These are phyloP conservation scores for Chloebia gouldiae DNA, from an alignment of 2,113 vertebrate genomes.

Conservation along the genomic window DNA sequence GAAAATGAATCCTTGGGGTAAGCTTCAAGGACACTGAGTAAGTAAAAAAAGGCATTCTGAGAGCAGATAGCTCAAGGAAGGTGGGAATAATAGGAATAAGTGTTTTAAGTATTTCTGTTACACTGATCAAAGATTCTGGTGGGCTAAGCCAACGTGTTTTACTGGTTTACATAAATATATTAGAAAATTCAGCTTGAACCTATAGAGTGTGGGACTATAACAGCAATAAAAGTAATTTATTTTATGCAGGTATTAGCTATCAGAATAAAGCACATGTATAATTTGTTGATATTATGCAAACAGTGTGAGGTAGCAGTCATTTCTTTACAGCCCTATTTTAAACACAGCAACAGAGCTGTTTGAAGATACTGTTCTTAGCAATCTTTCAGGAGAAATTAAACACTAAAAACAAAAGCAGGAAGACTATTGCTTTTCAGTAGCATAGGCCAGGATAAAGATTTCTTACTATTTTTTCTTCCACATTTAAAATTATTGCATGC, in stretches of 20 bases:
- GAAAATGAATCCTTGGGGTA: constrained; percentile 39
- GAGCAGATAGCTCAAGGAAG: neutral
- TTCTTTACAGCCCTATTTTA: neutral
- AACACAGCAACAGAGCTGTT: neutral
- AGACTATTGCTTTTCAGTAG: neutral
- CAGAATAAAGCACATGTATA: neutral
- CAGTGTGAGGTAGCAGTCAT: neutral
- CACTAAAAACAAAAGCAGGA: neutral
- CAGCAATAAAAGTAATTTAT: neutral
- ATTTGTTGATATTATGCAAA: constrained; percentile 32
- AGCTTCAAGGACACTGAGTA: constrained; percentile 52
- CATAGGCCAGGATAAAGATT: neutral
- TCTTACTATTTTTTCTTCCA: neutral
- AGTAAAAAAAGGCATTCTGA: neutral
- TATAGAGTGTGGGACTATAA: neutral
- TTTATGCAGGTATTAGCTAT: neutral
- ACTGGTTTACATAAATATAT: neutral
- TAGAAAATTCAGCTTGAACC: neutral
- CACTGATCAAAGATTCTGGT: neutral
- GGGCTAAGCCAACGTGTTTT: neutral
- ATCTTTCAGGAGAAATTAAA: constrained; percentile 9
- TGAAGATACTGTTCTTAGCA: constrained; percentile 9
- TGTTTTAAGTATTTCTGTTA: neutral
- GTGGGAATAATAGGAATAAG: neutral
- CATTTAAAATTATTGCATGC: neutral